Evolutionary conservation across 1,140 invertebrate species (phyloP).

Genomic region (Lanistes nyassanus): DNA sequence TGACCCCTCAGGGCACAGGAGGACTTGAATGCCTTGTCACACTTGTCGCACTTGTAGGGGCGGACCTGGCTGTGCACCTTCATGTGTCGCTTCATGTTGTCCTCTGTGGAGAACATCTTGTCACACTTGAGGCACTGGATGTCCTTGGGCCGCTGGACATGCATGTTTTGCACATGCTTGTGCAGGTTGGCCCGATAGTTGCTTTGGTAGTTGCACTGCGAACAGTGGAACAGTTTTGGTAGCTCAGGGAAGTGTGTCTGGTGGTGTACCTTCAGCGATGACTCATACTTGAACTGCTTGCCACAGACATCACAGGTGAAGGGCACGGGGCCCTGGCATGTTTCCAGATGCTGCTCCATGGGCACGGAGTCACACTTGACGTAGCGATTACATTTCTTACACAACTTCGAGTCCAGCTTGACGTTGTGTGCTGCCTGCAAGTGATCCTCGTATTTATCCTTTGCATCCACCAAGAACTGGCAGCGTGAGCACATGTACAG

Average conservation of each 20-base stretch:
- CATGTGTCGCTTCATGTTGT: constrained; percentile 65
- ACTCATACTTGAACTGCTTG: constrained; percentile 62
- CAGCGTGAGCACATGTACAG: constrained; percentile 55
- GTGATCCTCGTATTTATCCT: constrained; percentile 48
- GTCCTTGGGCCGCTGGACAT: constrained; percentile 42
- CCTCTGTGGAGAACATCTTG: constrained; percentile 56
- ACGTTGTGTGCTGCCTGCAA: constrained; percentile 46
- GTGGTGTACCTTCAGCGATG: constrained; percentile 50
- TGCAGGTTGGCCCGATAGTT: constrained; percentile 58
- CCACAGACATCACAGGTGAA: constrained; percentile 55
- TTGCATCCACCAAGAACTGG: constrained; percentile 43
- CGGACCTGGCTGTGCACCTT: constrained; percentile 57
- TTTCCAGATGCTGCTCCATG: constrained; percentile 54
- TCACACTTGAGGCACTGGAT: constrained; percentile 51
- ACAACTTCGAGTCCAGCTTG: constrained; percentile 51
- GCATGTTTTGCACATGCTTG: constrained; percentile 59
- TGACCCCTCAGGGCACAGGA: constrained; percentile 46
- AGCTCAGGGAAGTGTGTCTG: constrained; percentile 47
- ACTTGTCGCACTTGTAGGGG: constrained; percentile 65
- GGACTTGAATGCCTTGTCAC: constrained; percentile 67
- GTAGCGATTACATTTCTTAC: constrained; percentile 55
- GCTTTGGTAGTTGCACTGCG: constrained; percentile 51
- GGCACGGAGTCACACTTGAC: constrained; percentile 50
- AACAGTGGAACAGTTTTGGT: constrained; percentile 51
- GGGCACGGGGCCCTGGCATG: constrained; percentile 51